Evolutionary conservation across 2,888 invertebrate genomes (phyloP).

Genomic region (Schrankia costaestrigalis): DNA sequence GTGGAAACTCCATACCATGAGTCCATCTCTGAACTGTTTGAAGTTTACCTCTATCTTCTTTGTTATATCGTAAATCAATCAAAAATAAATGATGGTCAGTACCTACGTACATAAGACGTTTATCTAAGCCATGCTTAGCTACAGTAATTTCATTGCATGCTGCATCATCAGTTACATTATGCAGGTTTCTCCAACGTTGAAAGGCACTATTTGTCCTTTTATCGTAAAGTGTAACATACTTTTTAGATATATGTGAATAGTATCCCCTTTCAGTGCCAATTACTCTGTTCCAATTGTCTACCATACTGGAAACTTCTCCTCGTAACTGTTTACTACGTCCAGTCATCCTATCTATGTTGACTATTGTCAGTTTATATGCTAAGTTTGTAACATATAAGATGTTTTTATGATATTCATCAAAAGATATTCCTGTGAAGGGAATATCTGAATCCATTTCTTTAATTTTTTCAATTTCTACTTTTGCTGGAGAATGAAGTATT

Average conservation of each 20-base stretch:
- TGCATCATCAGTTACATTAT: conserved; percentile 47
- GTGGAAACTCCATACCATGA: conserved; percentile 76
- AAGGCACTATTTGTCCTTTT: conserved; percentile 53
- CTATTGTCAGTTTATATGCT: conserved; percentile 54
- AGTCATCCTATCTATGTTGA: conserved; percentile 63
- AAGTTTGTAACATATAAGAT: conserved; percentile 61
- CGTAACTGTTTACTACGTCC: conserved; percentile 51
- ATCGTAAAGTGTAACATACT: conserved; percentile 60
- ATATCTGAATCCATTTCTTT: conserved; percentile 54
- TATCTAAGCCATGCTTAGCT: conserved; percentile 48
- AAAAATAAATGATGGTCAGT: conserved; percentile 64
- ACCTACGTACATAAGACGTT: conserved; percentile 52
- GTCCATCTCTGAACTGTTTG: conserved; percentile 76
- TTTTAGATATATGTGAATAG: conserved; percentile 53
- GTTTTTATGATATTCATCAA: conserved; percentile 62
- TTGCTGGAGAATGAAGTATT: conserved; percentile 35
- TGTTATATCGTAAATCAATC: conserved; percentile 55
- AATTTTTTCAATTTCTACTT: conserved; percentile 44
- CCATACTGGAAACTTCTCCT: conserved; percentile 35
- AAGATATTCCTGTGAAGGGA: conserved; percentile 63
- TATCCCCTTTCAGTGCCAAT: conserved; percentile 52
- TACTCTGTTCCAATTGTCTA: conserved; percentile 67
- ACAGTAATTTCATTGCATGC: conserved; percentile 56
- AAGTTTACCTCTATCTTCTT: conserved; percentile 36
- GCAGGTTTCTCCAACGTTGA: conserved; percentile 46